Conservation (phyloP, 2,113 vertebrate genomes). For the Hiodon alosoides region DNA sequence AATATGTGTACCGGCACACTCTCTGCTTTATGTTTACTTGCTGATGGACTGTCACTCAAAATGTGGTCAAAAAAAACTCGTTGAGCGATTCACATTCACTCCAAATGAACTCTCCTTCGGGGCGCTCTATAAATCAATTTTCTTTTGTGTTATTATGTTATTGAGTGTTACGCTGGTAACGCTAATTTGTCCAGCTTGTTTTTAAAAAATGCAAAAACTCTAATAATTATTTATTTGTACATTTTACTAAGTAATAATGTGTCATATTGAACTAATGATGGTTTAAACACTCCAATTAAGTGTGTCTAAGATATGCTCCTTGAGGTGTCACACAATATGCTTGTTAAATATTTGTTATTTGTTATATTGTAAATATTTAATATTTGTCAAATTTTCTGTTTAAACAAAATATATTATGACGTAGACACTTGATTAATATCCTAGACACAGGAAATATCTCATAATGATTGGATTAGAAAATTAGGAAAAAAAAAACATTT, state of each 20-base stretch:
- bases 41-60: slow-evolving; percentile 40
- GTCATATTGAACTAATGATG: no score
- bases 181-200: no score
- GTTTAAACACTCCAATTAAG: no score
- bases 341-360: background rate
- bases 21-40: slow-evolving; percentile 36
- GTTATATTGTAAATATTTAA: background rate
- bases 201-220: no score
- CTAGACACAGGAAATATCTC: slow-evolving; percentile 66
- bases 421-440: slow-evolving; percentile 67
- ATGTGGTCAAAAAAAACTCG: background rate
- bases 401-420: slow-evolving; percentile 50
- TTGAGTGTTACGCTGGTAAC: no score
- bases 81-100: background rate
- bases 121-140: no score
- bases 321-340: background rate
- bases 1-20: slow-evolving; percentile 32
- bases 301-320: no score
- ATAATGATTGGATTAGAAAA: slow-evolving; percentile 64
- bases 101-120: background rate
- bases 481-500: slow-evolving; percentile 68
- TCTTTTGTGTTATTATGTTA: no score
- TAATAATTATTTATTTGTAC: no score
- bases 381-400: background rate
- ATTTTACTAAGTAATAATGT: no score